Evolutionary conservation across 2,888 invertebrate genomes (phyloP).

Genomic region (Yponomeuta evonymella): DNA sequence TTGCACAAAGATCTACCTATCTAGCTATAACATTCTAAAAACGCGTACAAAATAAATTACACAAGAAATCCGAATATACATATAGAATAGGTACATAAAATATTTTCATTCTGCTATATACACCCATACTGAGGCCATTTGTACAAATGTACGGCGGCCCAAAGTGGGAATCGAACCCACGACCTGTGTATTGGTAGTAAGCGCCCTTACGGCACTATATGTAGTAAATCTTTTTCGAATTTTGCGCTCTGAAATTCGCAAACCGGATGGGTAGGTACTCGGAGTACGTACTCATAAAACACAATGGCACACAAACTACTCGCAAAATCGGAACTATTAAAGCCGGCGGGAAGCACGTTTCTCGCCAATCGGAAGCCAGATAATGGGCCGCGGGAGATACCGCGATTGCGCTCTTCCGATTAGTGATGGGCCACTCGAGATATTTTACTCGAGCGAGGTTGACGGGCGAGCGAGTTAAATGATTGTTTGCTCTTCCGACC

Average conservation of each 20-base stretch:
- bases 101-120: no score
- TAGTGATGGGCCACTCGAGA: conserved; percentile 48
- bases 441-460: conserved; percentile 34
- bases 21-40: no score
- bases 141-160: no score
- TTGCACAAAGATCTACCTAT: no score
- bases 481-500: conserved; percentile 45
- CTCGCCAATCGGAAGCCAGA: conserved; percentile 63
- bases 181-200: no score
- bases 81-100: no score
- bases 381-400: conserved; percentile 59
- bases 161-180: no score
- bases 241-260: background rate
- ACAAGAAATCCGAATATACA: no score
- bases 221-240: background rate
- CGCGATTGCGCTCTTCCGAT: conserved; percentile 62
- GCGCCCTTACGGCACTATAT: no score
- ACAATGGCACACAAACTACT: background rate
- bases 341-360: conserved; percentile 52
- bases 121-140: no score
- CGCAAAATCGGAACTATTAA: conserved; percentile 8
- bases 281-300: background rate
- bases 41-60: no score
- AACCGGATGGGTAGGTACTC: background rate
- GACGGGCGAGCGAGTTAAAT: no score